Conservation (phyloP, 1,140 invertebrate species). For the Chrysoperla carnea region DNA sequence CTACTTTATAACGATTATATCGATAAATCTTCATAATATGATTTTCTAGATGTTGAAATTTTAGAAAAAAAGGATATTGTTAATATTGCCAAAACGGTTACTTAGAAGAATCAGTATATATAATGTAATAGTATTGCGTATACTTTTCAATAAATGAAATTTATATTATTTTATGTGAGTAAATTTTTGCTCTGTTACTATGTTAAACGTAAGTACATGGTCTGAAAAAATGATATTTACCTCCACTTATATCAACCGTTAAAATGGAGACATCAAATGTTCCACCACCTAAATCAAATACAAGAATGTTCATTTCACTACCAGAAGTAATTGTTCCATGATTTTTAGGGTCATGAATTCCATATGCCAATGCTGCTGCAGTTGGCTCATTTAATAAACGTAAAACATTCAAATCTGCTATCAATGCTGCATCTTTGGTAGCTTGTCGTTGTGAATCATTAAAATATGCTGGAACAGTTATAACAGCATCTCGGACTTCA, state of each 20-base stretch:
- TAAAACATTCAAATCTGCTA: constrained; percentile 27
- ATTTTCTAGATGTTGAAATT: too few relatives aligned
- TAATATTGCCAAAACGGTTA: too few relatives aligned
- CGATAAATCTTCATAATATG: too few relatives aligned
- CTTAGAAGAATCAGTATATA: too few relatives aligned
- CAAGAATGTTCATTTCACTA: constrained; percentile 71
- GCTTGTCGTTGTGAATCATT: constrained; percentile 20
- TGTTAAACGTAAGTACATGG: too few relatives aligned
- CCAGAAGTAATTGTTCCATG: constrained; percentile 18
- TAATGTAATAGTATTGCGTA: too few relatives aligned
- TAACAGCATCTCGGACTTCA: constrained; percentile 74
- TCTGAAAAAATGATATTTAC: too few relatives aligned
- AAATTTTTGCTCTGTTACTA: too few relatives aligned
- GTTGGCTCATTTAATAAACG: constrained; percentile 30
- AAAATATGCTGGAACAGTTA: constrained; percentile 65
- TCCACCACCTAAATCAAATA: constrained; percentile 93
- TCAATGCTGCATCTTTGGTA: constrained; percentile 28
- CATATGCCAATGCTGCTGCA: constrained; percentile 28
- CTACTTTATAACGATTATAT: too few relatives aligned
- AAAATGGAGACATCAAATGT: constrained; percentile 95
- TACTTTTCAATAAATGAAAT: too few relatives aligned
- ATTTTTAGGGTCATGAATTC: constrained; percentile 24
- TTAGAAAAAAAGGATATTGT: too few relatives aligned
- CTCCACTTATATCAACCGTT: constrained; percentile 54
- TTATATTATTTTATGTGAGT: too few relatives aligned